These are phyloP conservation scores for Lanistes nyassanus DNA, from an alignment of 1,140 invertebrate genomes.

Conservation along the genomic window DNA sequence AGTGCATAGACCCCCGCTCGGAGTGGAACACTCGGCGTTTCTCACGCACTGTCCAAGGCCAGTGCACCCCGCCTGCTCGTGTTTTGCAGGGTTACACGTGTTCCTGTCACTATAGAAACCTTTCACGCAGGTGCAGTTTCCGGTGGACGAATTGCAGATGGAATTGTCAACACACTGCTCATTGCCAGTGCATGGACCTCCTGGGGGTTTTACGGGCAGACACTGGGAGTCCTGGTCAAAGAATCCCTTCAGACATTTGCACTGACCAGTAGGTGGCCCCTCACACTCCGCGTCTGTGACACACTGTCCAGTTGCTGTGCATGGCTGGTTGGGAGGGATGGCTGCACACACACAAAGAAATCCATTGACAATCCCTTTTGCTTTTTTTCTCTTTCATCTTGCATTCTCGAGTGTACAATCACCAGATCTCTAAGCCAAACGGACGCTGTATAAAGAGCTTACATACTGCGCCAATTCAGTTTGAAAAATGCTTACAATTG, in stretches of 20 bases:
- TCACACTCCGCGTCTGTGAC: conserved; percentile 20
- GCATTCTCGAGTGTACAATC: no score
- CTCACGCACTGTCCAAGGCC: conserved; percentile 23
- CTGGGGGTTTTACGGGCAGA: conserved; percentile 14
- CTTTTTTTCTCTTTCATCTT: no score
- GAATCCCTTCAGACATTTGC: conserved; percentile 22
- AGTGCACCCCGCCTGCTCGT: conserved; percentile 13
- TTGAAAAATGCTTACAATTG: no score
- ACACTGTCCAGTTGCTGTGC: conserved; percentile 22
- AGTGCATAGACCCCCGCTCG: conserved; percentile 21
- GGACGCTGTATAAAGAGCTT: no score
- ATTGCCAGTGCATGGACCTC: background rate
- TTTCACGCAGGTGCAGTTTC: background rate
- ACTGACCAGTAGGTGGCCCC: background rate
- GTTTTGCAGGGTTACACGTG: background rate
- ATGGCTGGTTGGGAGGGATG: conserved; percentile 2
- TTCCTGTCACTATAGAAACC: conserved; percentile 16
- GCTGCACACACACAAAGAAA: conserved; percentile 7
- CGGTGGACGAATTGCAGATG: conserved; percentile 22
- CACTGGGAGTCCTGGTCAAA: conserved; percentile 18
- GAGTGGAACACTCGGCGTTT: conserved; percentile 25
- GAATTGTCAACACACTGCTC: conserved; percentile 29
- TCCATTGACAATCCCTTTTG: no score
- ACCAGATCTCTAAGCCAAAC: no score
- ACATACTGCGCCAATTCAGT: no score